Evolutionary conservation across 2,113 vertebrate genomes (phyloP).

Genomic region (Anser brachyrhynchus): DNA sequence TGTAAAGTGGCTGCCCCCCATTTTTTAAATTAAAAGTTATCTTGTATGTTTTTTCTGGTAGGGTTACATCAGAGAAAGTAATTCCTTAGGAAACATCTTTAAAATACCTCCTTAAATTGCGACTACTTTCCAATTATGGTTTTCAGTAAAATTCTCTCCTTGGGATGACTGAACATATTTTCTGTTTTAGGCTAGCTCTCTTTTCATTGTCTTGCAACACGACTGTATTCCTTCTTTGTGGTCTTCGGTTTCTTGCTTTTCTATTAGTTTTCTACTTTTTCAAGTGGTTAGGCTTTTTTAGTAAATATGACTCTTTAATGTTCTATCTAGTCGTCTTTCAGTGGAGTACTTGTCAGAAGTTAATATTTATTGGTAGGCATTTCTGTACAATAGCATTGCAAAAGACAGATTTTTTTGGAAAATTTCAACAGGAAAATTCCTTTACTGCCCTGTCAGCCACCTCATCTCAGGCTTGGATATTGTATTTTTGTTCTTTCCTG

Average conservation of each 20-base stretch:
- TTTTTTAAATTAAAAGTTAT: not conserved
- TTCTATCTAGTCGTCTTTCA: slow-evolving; percentile 48
- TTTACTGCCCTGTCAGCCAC: slow-evolving; percentile 6
- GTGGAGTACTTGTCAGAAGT: slow-evolving; percentile 64
- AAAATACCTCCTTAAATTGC: not conserved
- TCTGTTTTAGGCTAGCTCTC: not conserved
- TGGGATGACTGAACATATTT: not conserved
- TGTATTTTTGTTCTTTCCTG: slow-evolving; percentile 29
- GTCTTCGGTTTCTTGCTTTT: not conserved
- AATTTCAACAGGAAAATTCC: not conserved
- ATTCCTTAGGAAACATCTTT: not conserved
- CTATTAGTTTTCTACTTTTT: slow-evolving; percentile 24
- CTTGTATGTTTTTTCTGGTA: not conserved
- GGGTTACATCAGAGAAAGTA: not conserved
- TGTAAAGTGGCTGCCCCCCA: not conserved
- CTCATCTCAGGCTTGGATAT: slow-evolving; percentile 5
- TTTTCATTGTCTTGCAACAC: not conserved
- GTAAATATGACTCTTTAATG: not conserved
- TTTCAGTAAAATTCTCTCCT: not conserved
- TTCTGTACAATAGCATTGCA: slow-evolving; percentile 54
- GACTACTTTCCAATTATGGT: not conserved
- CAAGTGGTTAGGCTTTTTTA: slow-evolving; percentile 5
- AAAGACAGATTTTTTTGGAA: slow-evolving; percentile 61
- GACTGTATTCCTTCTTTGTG: not conserved
- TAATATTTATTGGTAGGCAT: slow-evolving; percentile 57